A percentile compares a stretch with the other conserved stretches of the same genome.
Evolutionary conservation across 2,797 vertebrate species (phyloP).

Genomic region (Pipistrellus nathusii): DNA sequence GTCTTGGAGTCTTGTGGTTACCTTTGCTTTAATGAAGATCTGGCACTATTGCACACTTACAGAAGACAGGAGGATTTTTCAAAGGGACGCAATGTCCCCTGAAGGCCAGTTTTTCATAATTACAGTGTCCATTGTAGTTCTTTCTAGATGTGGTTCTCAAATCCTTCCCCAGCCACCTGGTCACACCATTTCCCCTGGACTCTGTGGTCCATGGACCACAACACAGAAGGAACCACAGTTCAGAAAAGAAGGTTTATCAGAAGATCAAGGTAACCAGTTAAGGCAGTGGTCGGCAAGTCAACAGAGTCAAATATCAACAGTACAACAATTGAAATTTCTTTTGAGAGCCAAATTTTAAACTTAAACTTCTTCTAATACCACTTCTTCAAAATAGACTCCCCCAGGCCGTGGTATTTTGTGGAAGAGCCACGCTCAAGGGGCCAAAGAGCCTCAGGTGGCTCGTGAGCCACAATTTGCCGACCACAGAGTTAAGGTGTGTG

Average conservation of each 20-base stretch:
- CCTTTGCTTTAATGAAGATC: slow-evolving; percentile 1
- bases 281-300: background rate
- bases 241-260: background rate
- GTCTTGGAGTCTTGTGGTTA: slow-evolving; percentile 43
- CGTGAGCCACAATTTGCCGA: no score
- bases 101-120: background rate
- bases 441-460: no score
- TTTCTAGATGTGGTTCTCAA: background rate
- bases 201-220: background rate
- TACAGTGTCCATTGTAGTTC: background rate
- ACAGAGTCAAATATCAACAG: no score
- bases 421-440: no score
- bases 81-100: background rate
- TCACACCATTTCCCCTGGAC: background rate
- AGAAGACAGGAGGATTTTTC: background rate
- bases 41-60: background rate
- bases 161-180: background rate
- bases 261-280: background rate
- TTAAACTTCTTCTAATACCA: no score
- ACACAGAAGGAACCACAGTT: background rate
- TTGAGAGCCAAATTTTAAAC: no score
- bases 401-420: no score
- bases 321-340: no score
- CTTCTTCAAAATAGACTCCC: no score
- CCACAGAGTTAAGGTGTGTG: no score